Conservation (phyloP, 2,113 vertebrate species). For the Speoplatyrhinus poulsoni region DNA sequence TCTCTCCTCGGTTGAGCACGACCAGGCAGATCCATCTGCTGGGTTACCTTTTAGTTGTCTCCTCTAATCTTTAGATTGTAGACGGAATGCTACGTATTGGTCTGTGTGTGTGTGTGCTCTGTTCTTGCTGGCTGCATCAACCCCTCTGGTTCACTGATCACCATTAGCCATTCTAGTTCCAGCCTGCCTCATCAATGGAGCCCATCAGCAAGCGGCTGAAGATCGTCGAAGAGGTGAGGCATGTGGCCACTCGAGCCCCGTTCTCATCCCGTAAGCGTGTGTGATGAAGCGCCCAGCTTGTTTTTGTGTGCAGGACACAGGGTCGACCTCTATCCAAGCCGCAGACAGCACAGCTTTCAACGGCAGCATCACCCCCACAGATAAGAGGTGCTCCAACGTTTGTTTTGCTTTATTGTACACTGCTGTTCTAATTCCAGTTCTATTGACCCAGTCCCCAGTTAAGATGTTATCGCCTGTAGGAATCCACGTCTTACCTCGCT, state of each 20-base stretch:
- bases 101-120: background rate
- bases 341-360: slow-evolving; percentile 98
- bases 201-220: slow-evolving; percentile 96
- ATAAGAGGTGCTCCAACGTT: slow-evolving; percentile 75
- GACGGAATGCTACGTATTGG: too few relatives aligned
- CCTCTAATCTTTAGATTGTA: too few relatives aligned
- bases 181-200: slow-evolving; percentile 80
- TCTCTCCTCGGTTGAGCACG: too few relatives aligned
- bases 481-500: background rate
- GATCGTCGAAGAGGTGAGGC: slow-evolving; percentile 90
- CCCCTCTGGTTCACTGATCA: background rate
- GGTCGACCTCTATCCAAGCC: slow-evolving; percentile 96
- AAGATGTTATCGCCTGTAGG: background rate
- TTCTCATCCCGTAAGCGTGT: too few relatives aligned
- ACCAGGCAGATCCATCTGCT: too few relatives aligned
- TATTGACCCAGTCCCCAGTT: too few relatives aligned
- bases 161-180: slow-evolving; percentile 21
- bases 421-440: too few relatives aligned
- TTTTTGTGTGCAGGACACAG: slow-evolving; percentile 80
- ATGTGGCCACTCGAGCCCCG: too few relatives aligned
- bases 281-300: too few relatives aligned
- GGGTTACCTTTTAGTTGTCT: too few relatives aligned
- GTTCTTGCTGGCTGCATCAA: background rate
- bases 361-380: slow-evolving; percentile 95
- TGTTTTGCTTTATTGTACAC: background rate